Conservation (phyloP, 2,113 vertebrate genomes). For the Callithrix jacchus region DNA sequence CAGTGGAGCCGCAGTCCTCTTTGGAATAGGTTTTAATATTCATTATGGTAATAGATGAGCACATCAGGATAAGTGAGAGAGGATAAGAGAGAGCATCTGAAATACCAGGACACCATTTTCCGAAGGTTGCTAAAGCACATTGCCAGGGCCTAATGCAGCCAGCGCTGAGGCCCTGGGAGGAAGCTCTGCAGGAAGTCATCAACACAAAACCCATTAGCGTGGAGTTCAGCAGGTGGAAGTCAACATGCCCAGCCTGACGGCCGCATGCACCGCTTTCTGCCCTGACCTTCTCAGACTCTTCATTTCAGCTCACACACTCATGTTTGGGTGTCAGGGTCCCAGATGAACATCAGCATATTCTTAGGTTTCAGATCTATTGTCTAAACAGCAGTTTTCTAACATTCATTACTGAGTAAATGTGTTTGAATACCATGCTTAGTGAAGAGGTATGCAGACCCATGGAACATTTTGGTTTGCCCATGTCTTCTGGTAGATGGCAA, state of each 20-base stretch:
- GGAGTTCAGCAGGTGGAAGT: neutral
- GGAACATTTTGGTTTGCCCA: neutral
- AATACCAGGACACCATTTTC: neutral
- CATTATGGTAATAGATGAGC: neutral
- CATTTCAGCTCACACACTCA: neutral
- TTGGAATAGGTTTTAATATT: neutral
- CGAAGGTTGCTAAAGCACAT: neutral
- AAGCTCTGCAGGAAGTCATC: neutral
- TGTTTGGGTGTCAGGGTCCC: neutral
- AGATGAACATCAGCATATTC: neutral
- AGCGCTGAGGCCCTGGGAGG: neutral
- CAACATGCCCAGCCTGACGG: accelerated
- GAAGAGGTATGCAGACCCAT: neutral
- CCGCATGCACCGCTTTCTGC: accelerated
- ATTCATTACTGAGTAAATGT: neutral
- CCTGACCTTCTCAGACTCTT: neutral
- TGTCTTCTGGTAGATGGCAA: neutral
- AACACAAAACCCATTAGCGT: neutral
- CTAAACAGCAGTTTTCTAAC: neutral
- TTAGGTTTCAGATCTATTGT: neutral
- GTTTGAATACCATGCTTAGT: neutral
- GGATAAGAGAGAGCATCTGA: neutral
- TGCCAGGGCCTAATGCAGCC: neutral
- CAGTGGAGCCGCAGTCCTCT: neutral
- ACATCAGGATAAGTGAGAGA: neutral